phyloP scores from a whole-genome alignment of 2,888 invertebrate species.

The Chymomyza amoena region DNA sequence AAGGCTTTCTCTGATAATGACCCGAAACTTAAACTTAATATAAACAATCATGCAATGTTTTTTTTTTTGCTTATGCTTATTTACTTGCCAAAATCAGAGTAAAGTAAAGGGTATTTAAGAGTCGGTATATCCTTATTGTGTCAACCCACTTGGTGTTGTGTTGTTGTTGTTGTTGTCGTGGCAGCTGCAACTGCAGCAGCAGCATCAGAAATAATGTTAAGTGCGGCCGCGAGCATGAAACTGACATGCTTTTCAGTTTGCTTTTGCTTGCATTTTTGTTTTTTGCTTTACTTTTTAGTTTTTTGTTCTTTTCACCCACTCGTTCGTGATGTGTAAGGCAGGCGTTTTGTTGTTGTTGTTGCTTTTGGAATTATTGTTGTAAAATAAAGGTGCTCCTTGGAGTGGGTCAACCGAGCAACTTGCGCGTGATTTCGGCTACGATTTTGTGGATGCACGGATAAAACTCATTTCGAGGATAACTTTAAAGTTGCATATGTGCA shows the following conservation, averaged over 20 bases:
- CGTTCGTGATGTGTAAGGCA: background rate
- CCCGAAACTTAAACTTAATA: too few relatives aligned
- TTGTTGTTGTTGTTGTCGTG: slow-evolving; percentile 8
- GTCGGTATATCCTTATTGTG: too few relatives aligned
- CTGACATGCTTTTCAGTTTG: slow-evolving; percentile 68
- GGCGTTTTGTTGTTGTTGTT: slow-evolving; percentile 5
- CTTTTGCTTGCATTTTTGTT: slow-evolving; percentile 34
- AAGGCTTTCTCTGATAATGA: too few relatives aligned
- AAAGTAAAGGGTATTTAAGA: too few relatives aligned
- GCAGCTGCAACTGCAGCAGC: slow-evolving; percentile 15
- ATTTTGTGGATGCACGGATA: background rate
- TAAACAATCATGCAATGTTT: too few relatives aligned
- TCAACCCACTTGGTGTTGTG: background rate
- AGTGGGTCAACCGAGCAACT: background rate
- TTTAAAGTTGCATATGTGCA: background rate
- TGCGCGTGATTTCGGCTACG: background rate
- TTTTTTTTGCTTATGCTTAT: too few relatives aligned
- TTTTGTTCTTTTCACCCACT: slow-evolving; percentile 21
- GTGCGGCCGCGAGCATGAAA: slow-evolving; percentile 71
- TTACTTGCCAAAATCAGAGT: too few relatives aligned
- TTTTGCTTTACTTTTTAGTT: slow-evolving; percentile 20
- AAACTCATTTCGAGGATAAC: background rate
- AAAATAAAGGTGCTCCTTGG: background rate
- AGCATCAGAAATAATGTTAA: slow-evolving; percentile 72
- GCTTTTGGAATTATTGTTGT: background rate